Conservation (phyloP, 2,113 vertebrate genomes). For the Ceyx cyanopectus region DNA sequence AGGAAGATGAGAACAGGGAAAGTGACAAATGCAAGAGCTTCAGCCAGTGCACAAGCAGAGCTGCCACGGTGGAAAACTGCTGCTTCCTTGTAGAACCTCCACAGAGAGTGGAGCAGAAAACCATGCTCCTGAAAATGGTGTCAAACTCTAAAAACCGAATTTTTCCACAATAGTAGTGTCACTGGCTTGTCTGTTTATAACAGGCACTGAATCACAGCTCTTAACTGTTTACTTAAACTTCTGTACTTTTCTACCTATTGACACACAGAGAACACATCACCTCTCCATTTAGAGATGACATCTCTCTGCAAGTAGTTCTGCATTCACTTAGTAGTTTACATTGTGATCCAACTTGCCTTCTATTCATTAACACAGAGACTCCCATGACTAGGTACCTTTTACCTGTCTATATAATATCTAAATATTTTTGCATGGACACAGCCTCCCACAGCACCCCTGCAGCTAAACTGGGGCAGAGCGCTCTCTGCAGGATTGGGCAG, state of each 20-base stretch:
- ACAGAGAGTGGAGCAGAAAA: not conserved
- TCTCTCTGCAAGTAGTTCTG: not conserved
- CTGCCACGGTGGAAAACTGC: fast-evolving
- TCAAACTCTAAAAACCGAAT: not conserved
- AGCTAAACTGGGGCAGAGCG: too few relatives aligned
- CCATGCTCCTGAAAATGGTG: not conserved
- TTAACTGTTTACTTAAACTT: not conserved
- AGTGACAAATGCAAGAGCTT: not conserved
- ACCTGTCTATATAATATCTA: not conserved
- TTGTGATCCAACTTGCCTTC: not conserved
- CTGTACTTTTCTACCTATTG: not conserved
- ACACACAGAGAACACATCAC: not conserved
- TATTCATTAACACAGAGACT: not conserved
- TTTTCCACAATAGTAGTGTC: not conserved
- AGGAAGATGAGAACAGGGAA: not conserved
- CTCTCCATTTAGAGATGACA: not conserved
- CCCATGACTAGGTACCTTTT: not conserved
- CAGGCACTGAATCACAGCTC: not conserved
- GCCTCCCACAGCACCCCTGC: too few relatives aligned
- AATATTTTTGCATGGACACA: too few relatives aligned
- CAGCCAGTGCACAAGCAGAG: not conserved
- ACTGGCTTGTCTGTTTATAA: not conserved
- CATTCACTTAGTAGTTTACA: not conserved
- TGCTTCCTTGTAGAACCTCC: not conserved
- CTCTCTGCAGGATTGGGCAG: too few relatives aligned